Base-by-base conservation (phyloP, 2,888 invertebrate genomes). In the Coecobrya sp. region DNA sequence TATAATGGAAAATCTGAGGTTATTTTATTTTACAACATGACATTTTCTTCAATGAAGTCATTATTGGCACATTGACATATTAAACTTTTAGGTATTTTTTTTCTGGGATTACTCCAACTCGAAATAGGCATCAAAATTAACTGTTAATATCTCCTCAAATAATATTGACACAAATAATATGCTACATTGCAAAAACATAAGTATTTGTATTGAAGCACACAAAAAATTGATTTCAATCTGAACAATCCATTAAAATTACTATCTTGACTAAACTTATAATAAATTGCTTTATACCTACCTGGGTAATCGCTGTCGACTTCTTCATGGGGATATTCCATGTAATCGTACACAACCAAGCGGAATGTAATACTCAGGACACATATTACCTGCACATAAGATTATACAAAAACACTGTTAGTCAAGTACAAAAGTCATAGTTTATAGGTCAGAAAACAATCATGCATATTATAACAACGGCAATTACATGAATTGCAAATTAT, bases 301-400 rank as follows among this genome's bases (percentile, higher is more conserved):
- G 82, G 4, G 22, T 82, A 82, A 62, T 82, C 82, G 4, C 16
- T n/a, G 2, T 82, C 82, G 30, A 36, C 73, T 25, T 86, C 52
- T 0, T 91, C 91, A 81, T 86, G 86, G 49, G 92, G 93, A 27
- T 89, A 93, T 84, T 93, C 93, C 73, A 62, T 30, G 84, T 91
- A 91, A 73, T 93, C 93, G 76, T 93, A 93, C 30, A 93, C 93
- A 27, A 93, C 70, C 45, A 93, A 68, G 16, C 93, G 91, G 82
- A 93, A 91, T 8, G 93, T 86, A 30, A 91, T 86, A 65, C 91
- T 88, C 11, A 93, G 86, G 8, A 87, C 65, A 42, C 92, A 92
- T 84, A 92, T 92, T 52, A 88, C 92, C 92, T 92, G n/a, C 10
- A 62, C 5, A 84, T 3, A 30, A 11, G 65, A 65, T n/a, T n/a